Percentiles rank a stretch among this genome's conserved stretches.
These are phyloP conservation scores for Odontocolon sp. DNA, from an alignment of 2,888 invertebrate genomes.

Conservation along the genomic window DNA sequence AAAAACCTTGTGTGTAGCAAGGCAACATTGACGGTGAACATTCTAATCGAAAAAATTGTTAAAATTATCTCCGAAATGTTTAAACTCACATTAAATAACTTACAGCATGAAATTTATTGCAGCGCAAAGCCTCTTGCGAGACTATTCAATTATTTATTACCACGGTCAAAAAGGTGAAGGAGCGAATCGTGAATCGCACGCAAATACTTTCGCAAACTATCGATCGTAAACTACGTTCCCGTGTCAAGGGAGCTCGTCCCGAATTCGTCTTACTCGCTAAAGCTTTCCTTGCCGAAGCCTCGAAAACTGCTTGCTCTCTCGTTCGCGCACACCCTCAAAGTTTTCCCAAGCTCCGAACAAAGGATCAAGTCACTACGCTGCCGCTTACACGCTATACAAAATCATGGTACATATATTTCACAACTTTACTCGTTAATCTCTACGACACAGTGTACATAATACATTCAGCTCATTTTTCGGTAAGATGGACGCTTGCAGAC, in stretches of 20 bases:
- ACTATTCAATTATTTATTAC: conserved; percentile 38
- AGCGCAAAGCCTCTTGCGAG: too few species aligned
- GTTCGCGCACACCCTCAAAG: conserved; percentile 6
- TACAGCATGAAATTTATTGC: too few species aligned
- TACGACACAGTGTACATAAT: conserved; percentile 1
- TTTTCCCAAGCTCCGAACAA: conserved; percentile 47
- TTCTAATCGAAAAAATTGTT: too few species aligned
- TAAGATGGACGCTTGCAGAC: too few species aligned
- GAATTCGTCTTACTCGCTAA: conserved; percentile 41
- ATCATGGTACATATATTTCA: conserved; percentile 33
- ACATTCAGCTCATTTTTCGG: too few species aligned
- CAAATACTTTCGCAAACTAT: conserved; percentile 23
- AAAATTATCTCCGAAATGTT: too few species aligned
- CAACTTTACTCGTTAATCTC: conserved; percentile 50
- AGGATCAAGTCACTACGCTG: conserved; percentile 17
- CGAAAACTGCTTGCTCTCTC: conserved; percentile 14
- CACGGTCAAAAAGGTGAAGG: neutral
- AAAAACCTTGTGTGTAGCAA: too few species aligned
- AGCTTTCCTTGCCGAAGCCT: conserved; percentile 9
- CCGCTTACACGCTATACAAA: conserved; percentile 26
- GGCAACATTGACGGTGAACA: too few species aligned
- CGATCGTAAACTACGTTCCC: conserved; percentile 11
- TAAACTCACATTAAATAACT: too few species aligned
- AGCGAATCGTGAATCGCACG: conserved; percentile 1
- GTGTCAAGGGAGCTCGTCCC: conserved; percentile 12